phyloP scores from a whole-genome alignment of 2,888 invertebrate species.

The Sphaerophoria taeniata region DNA sequence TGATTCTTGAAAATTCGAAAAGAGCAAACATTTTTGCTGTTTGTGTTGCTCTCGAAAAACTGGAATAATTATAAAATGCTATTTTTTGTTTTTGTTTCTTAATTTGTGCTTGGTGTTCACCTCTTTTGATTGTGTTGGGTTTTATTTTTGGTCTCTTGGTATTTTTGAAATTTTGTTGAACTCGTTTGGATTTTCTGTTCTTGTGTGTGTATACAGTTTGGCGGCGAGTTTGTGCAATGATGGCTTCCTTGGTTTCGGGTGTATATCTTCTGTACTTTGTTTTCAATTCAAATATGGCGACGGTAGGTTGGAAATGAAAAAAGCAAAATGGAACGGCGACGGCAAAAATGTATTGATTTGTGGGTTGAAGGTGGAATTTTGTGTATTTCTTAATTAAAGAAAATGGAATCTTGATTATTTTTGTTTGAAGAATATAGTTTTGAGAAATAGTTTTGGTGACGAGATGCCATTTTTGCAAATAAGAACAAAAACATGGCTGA shows the following conservation, averaged over 20 bases:
- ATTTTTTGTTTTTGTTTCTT: not conserved
- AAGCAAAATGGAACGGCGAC: slow-evolving; percentile 55
- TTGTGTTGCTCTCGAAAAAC: slow-evolving; percentile 1
- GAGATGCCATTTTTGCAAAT: too few relatives aligned
- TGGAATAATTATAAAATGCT: not conserved
- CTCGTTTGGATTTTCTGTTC: slow-evolving; percentile 50
- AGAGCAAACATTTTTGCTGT: slow-evolving; percentile 31
- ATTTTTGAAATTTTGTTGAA: slow-evolving; percentile 41
- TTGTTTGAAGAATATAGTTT: too few relatives aligned
- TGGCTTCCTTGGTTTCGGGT: slow-evolving; percentile 46
- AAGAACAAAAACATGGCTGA: too few relatives aligned
- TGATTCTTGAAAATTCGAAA: slow-evolving; percentile 7
- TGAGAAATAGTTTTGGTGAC: too few relatives aligned
- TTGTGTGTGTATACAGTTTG: slow-evolving; percentile 38
- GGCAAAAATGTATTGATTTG: slow-evolving; percentile 67
- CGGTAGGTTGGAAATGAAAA: slow-evolving; percentile 42
- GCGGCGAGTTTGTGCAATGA: slow-evolving; percentile 56
- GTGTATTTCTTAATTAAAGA: not conserved
- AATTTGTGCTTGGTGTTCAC: not conserved
- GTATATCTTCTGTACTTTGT: slow-evolving; percentile 23
- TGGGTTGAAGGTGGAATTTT: slow-evolving; percentile 24
- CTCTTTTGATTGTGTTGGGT: slow-evolving; percentile 6
- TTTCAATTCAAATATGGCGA: slow-evolving; percentile 69
- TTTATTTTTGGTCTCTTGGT: slow-evolving; percentile 4
- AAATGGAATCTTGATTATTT: not conserved